Evolutionary conservation across 2,888 invertebrate genomes (phyloP), one percentile per base, ranked within the genome.

Genomic region (Willowsia nigromaculata): DNA sequence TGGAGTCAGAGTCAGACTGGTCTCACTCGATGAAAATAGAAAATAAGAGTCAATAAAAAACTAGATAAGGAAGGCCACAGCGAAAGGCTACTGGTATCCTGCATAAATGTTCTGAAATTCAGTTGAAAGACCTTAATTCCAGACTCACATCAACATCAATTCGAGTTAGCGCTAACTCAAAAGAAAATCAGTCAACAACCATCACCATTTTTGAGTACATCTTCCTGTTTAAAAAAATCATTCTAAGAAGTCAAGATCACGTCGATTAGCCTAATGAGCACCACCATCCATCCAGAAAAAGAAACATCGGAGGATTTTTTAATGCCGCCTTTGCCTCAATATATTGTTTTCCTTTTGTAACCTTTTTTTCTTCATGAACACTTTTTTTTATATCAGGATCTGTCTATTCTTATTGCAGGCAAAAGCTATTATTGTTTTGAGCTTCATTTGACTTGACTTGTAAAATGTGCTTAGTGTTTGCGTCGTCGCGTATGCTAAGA

Each of bases 241-340:
- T 87, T 87, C 87, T 82, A 40, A 74, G 87, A 87, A 87, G n/a
- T n/a, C n/a, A n/a, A 87, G 87, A 87, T 87, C 87, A 82, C 87
- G 74, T 87, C 87, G 87, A 87, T 87, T 87, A 87, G 82, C 82
- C 87, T 87, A 87, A 87, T 87, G 87, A 87, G 87, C 81, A 87
- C 62, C 82, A 62, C 88, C 50, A 83, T 78, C 30, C 53, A 78
- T 78, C 78, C 43, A 18, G 13, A 25, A 40, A 40, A 18, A 68
- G 68, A 43, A 43, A 74, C 71, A 22, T 22, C n/a, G 25, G 76
- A 76, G 43, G 25, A 15, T 37, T 25, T 18, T 83, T 84, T 68
- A 78, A 33, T 78, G 50, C 47, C n/a, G 68, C 86, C 86, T 74
- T 62, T 59, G 47, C 68, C 47, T 80, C 40, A 86, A 80, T 85